These are phyloP conservation scores for Drosophila cardini DNA, from an alignment of 1,140 invertebrate species.

Conservation along the genomic window DNA sequence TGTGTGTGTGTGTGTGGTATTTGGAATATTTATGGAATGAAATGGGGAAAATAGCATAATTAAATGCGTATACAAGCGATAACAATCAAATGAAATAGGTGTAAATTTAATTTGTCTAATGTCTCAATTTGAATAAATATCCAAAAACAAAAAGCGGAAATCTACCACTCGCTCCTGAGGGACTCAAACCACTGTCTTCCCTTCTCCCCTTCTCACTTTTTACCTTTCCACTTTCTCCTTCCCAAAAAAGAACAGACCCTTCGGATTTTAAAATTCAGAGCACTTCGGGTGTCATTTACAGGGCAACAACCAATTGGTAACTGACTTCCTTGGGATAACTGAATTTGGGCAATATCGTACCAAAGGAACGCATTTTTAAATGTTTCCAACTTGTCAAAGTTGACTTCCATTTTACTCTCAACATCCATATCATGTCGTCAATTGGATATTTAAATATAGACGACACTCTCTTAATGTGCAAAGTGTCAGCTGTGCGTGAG, in stretches of 20 bases:
- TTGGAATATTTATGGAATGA: background rate
- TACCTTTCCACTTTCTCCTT: background rate
- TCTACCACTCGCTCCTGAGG: conserved; percentile 34
- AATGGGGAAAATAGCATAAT: conserved; percentile 61
- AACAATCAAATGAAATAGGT: conserved; percentile 83
- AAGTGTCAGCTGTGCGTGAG: conserved; percentile 40
- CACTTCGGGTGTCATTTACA: conserved; percentile 76
- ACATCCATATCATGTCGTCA: conserved; percentile 53
- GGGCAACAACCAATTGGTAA: conserved; percentile 63
- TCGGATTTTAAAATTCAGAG: conserved; percentile 74
- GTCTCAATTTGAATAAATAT: conserved; percentile 84
- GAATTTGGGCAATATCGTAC: conserved; percentile 57
- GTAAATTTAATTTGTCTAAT: conserved; percentile 84
- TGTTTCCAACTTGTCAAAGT: conserved; percentile 56
- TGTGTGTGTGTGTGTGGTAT: no score
- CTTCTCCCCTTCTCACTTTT: background rate
- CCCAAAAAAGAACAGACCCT: background rate
- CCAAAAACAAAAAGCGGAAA: conserved; percentile 52
- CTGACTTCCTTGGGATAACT: conserved; percentile 51
- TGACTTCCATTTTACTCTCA: background rate
- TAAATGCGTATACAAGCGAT: conserved; percentile 74
- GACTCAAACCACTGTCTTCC: background rate
- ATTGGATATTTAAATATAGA: conserved; percentile 77
- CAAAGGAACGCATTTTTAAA: conserved; percentile 79
- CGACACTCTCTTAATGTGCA: conserved; percentile 74